Evolutionary conservation across 53 echinoderm and acorn worm genomes (phyloP).

Genomic region (Luidia sarsii): DNA sequence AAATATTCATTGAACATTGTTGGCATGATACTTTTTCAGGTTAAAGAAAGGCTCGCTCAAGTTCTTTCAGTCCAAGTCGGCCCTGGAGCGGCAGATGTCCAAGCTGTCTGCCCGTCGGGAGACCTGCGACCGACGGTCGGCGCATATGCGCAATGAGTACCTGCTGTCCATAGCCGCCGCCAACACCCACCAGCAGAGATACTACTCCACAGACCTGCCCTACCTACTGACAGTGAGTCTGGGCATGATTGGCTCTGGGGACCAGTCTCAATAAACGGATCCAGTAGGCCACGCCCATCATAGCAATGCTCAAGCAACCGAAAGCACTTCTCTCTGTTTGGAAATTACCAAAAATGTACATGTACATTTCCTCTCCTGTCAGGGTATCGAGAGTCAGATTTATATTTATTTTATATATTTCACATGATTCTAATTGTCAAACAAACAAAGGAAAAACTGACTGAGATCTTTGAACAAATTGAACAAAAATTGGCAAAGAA

Average conservation of each 20-base stretch:
- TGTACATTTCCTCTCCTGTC: neutral
- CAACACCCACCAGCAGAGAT: slow-evolving; percentile 87
- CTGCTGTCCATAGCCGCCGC: slow-evolving; percentile 78
- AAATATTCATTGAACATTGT: no score
- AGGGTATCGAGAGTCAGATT: neutral
- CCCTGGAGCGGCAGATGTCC: slow-evolving; percentile 72
- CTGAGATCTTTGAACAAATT: no score
- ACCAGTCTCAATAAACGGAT: no score
- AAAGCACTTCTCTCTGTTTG: neutral
- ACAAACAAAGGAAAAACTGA: no score
- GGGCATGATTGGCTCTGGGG: no score
- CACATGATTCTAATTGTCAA: no score
- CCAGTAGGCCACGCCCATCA: no score
- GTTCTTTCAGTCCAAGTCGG: slow-evolving; percentile 87
- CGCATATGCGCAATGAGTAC: slow-evolving; percentile 94
- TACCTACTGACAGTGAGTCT: slow-evolving; percentile 79
- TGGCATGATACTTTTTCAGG: no score
- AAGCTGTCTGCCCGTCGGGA: slow-evolving; percentile 70
- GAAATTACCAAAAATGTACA: neutral
- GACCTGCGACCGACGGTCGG: slow-evolving; percentile 79
- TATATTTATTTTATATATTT: neutral
- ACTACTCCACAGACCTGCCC: slow-evolving; percentile 78
- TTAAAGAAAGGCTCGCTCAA: slow-evolving; percentile 87
- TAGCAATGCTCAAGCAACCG: no score
- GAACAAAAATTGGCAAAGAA: neutral